Conservation (phyloP, 1,140 invertebrate genomes). For the Propsilocerus akamusi region DNA sequence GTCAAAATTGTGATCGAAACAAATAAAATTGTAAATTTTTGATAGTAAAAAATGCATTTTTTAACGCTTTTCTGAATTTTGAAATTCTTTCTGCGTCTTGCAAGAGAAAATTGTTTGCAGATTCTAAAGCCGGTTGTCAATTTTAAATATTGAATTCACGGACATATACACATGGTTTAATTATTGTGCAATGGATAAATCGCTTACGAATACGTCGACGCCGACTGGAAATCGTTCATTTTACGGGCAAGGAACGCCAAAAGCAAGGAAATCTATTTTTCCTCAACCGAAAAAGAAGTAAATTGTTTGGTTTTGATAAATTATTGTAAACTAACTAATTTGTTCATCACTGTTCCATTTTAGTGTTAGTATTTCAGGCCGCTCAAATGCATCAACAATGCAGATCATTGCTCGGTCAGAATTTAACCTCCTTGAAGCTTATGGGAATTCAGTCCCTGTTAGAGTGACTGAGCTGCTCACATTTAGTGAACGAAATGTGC, state of each 20-base stretch:
- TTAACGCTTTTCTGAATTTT: no score
- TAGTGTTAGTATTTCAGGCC: conserved; percentile 30
- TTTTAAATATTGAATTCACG: no score
- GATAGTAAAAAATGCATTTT: no score
- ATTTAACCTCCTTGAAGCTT: conserved; percentile 49
- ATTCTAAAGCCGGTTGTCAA: no score
- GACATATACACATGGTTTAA: no score
- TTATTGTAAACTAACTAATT: neutral
- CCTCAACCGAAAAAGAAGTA: neutral
- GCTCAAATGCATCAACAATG: conserved; percentile 37
- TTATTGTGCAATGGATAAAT: no score
- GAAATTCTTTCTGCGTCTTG: no score
- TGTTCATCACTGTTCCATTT: neutral
- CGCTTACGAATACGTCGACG: no score
- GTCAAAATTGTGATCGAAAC: no score
- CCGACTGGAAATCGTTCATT: no score
- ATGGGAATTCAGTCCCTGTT: conserved; percentile 62
- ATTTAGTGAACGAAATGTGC: conserved; percentile 38
- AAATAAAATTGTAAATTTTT: no score
- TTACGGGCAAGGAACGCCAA: neutral
- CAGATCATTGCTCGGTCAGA: conserved; percentile 48
- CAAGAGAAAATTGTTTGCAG: no score
- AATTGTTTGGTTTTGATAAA: neutral
- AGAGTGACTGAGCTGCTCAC: conserved; percentile 76
- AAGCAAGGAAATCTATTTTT: neutral